Base-by-base conservation (phyloP, 2,113 vertebrate genomes). In the Parus major region DNA sequence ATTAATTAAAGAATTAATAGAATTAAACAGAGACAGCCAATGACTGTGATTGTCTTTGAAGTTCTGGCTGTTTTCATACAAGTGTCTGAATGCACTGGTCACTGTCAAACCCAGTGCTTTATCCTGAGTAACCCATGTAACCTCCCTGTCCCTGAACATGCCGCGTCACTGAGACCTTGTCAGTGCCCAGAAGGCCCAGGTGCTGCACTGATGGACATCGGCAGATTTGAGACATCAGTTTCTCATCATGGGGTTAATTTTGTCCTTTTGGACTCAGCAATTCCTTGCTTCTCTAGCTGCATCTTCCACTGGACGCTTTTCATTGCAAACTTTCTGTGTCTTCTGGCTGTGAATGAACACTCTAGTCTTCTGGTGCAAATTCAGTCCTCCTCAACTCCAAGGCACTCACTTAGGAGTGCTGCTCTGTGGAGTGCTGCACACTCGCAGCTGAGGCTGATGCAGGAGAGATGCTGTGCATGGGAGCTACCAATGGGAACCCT, bases 371-470 rank as follows among this genome's bases (percentile, higher is more conserved):
- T n/a, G 53, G 33, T 85, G 29, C 46, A 76, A 76, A 80, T 25
- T 82, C 70, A 72, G 13, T 7, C 55, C 39, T 84, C 82, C 57
- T 70, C 31, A 64, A 0, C 22, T 41, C 57, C 29, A 29, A 61
- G 29, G 47, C 21, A 13, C 42, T 65, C 50, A 3, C 12, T 52
- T 3, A 20, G 25, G 41, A 77, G 55, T 15, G 77, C 68, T 71
- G 31, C 50, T 72, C 24, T 33, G 0, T 24, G n/a, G 22, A 23
- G 22, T 36, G 16, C 53, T 7, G 3, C 46, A 7, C 0, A 2
- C 11, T 31, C 15, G 42, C 2, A 17, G 31, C 53, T 53, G n/a
- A 60, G n/a, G 19, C 28, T 76, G 50, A 24, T 0, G 1, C 15
- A 28, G 17, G 21, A 55, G 27, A 23, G 52, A 16, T 84, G 60